These are phyloP conservation scores for Tetragnatha montana DNA, from an alignment of 2,888 invertebrate species.

Conservation along the genomic window DNA sequence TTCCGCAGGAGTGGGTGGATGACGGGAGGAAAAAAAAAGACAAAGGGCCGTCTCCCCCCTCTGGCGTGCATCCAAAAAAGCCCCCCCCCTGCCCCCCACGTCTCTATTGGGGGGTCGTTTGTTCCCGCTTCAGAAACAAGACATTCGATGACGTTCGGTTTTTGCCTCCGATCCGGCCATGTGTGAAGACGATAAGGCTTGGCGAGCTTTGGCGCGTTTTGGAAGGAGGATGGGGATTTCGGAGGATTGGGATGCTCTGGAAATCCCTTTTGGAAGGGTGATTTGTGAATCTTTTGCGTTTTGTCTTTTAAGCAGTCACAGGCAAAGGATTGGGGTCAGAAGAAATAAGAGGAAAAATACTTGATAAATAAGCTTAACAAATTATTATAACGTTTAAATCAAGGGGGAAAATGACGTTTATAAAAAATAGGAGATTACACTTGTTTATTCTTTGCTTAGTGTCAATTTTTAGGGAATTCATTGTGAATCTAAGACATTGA, in stretches of 20 bases:
- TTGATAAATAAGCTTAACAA: no score
- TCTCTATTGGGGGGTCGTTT: slow-evolving; percentile 47
- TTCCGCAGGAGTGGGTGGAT: slow-evolving; percentile 39
- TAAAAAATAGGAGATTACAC: no score
- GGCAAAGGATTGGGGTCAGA: background rate
- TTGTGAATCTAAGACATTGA: no score
- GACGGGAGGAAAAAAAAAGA: slow-evolving; percentile 39
- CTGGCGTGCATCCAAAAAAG: slow-evolving; percentile 65
- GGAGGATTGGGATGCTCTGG: background rate
- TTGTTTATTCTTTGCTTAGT: no score
- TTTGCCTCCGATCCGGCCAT: slow-evolving; percentile 47
- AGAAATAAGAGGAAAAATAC: no score
- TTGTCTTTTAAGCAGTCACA: background rate
- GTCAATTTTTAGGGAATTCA: no score
- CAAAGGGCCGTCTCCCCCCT: slow-evolving; percentile 33
- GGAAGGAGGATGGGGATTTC: background rate
- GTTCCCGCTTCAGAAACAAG: slow-evolving; percentile 54
- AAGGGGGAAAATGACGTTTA: no score
- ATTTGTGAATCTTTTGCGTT: background rate
- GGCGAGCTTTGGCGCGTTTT: slow-evolving; percentile 22
- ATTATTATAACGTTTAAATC: no score
- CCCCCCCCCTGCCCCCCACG: background rate
- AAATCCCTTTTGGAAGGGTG: no score
- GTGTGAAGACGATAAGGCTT: slow-evolving; percentile 64
- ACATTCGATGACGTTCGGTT: slow-evolving; percentile 65